Base-by-base conservation (phyloP, 2,113 vertebrate species). In the Solea senegalensis region DNA sequence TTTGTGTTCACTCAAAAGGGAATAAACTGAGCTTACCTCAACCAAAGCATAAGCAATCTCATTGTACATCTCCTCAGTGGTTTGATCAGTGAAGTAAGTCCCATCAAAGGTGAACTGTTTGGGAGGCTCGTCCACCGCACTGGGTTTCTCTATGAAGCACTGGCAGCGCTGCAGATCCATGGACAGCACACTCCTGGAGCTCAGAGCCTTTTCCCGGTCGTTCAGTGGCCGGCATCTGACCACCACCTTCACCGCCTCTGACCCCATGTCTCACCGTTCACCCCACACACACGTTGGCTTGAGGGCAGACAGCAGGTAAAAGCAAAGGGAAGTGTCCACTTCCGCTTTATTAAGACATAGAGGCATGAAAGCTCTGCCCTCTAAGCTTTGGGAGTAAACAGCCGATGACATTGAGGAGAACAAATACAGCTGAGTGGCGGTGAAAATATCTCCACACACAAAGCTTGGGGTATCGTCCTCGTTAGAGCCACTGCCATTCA, bases 41-140 rank as follows among this genome's bases (percentile, higher is more conserved):
- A 97, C 94, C 3, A 96, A 82, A 0, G 91, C 94, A 80, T 94
- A 95, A 13, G 95, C 93, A 1, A 95, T 93, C 71, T 98, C 95
- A 0, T 95, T 96, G 92, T 97, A 96, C 92, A 97, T 93, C 91
- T 96, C 94, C 83, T 97, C 94, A 0, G 96, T 96, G 87, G 79
- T 89, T 60, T 95, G 95, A 41, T 95, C 92, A 26, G 82, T 77
- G 65, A 72, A 81, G 86, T 96, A 96, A 0, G 91, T 94, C 74
- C 95, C 96, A 0, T 96, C 95, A 16, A 97, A 97, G 65, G 94
- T 96, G 92, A 99, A 96, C 82, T 94, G 95, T 77, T 96, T 95
- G 0, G 95, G 93, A 0, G 95, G 95, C 82, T 97, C 92, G 0
- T 86, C 72, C 0, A 58, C 1, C 0, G 90, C 89, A 0, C 85